phyloP scores from a whole-genome alignment of 2,888 invertebrate genomes.

The Eupeodes luniger region DNA sequence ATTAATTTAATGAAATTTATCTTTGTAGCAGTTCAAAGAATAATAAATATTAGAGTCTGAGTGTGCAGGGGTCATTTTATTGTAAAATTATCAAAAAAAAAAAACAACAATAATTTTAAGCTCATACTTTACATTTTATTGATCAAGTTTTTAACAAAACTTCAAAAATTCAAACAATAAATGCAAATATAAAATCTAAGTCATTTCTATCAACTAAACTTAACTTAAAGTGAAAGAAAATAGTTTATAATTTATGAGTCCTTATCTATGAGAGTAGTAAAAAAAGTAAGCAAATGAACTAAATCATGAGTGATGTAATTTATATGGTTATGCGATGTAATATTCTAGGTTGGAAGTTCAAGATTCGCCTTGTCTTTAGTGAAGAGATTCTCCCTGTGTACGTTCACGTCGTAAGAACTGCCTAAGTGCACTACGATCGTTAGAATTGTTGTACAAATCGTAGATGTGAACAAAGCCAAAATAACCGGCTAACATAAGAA shows the following conservation, averaged over 20 bases:
- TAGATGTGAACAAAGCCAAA: slow-evolving; percentile 82
- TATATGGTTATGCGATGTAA: slow-evolving; percentile 10
- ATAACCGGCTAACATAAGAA: slow-evolving; percentile 80
- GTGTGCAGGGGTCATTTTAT: no score
- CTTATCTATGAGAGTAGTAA: neutral
- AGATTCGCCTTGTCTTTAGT: slow-evolving; percentile 10
- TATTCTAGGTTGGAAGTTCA: slow-evolving; percentile 2
- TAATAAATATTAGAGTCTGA: no score
- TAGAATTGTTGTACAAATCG: slow-evolving; percentile 79
- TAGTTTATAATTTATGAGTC: neutral
- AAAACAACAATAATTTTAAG: no score
- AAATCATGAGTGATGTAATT: slow-evolving; percentile 13
- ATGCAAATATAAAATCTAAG: no score
- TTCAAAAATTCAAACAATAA: no score
- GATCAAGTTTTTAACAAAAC: no score
- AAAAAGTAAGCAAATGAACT: neutral
- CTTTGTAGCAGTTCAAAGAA: no score
- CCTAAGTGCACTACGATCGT: slow-evolving; percentile 76
- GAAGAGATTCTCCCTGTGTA: slow-evolving; percentile 20
- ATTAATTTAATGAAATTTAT: no score
- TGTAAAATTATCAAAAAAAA: no score
- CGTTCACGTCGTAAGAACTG: slow-evolving; percentile 77
- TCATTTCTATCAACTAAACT: neutral
- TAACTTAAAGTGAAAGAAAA: slow-evolving; percentile 1
- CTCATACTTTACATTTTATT: no score